Evolutionary conservation across 2,113 vertebrate genomes (phyloP), one percentile per base, ranked within the genome.

Genomic region (Mastomys coucha): DNA sequence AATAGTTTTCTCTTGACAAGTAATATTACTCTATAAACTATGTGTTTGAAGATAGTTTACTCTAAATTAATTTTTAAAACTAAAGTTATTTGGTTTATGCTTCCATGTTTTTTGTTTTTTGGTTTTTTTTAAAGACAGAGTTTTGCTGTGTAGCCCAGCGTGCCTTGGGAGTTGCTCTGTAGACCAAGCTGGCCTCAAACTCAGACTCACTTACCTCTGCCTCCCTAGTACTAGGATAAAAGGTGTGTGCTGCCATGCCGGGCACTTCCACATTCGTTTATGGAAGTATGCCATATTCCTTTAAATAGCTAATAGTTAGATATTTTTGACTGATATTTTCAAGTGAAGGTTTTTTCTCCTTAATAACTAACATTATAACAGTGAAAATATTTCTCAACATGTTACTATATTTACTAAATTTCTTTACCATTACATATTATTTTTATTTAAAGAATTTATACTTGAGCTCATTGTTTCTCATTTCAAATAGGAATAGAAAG

Each of bases 1-100:
- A 39, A 28, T 17, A 78, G 31, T 58, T 95, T 93, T 76, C 16
- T 94, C 88, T 93, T 84, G 39, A 92, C 24, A 93, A 95, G 84
- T 92, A 91, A 45, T 96, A 14, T 65, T 91, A 86, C n/a, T 20
- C 84, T 92, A 67, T 96, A 73, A 96, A 89, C 82, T 86, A 81
- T 86, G 33, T 95, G n/a, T 94, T 22, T 89, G 77, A 97, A 95
- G 13, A 56, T 53, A 82, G 70, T 91, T 93, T 92, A 80, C 14
- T 88, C 31, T 92, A 93, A 92, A 75, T 88, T 92, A 42, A 90
- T 69, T 95, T 93, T 96, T 93, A 95, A n/a, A 36, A 3, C 36
- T 80, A 67, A 73, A 76, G 20, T 42, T 80, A 26, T 60, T 95
- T 94, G 39, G 89, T 90, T 92, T 28, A 58, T 72, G 28, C 53